A percentile compares a stretch with the other conserved stretches of the same genome.
phyloP scores from a whole-genome alignment of 2,797 vertebrate species.

The Dipus sagitta region DNA sequence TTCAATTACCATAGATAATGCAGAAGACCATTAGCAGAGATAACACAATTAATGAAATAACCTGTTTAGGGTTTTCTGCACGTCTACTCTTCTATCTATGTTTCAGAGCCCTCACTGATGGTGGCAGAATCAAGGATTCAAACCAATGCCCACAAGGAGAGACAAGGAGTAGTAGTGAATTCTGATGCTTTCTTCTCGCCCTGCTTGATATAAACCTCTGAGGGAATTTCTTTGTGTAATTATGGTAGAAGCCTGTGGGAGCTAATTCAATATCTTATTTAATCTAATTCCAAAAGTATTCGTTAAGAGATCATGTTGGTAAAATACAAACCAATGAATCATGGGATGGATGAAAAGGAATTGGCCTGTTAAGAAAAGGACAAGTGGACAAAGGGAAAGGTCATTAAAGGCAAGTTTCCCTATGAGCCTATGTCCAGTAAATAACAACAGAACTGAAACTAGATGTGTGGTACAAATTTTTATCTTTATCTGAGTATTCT shows the following conservation, averaged over 20 bases:
- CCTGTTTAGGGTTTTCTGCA: slow-evolving; percentile 47
- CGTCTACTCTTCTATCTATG: slow-evolving; percentile 15
- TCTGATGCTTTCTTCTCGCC: slow-evolving; percentile 28
- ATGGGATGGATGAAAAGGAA: background rate
- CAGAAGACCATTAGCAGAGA: slow-evolving; percentile 47
- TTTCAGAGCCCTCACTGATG: slow-evolving; percentile 42
- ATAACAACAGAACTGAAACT: background rate
- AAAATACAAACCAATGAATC: slow-evolving; percentile 39
- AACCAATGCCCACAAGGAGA: background rate
- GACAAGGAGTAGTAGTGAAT: background rate
- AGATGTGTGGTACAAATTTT: background rate
- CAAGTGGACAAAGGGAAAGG: background rate
- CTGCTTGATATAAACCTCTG: slow-evolving; percentile 25
- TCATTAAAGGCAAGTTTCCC: background rate
- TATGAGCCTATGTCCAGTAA: background rate
- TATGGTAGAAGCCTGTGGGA: slow-evolving; percentile 12
- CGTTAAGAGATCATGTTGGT: slow-evolving; percentile 55
- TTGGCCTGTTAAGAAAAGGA: background rate
- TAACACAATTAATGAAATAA: slow-evolving; percentile 67
- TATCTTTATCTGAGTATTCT: background rate
- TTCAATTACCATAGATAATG: slow-evolving; percentile 51
- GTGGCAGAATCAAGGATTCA: background rate
- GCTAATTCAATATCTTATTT: slow-evolving; percentile 19
- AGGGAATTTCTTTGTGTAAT: slow-evolving; percentile 40
- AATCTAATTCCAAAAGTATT: slow-evolving; percentile 34